Base-by-base conservation (phyloP, 1,140 invertebrate genomes). In the Tribolium madens region DNA sequence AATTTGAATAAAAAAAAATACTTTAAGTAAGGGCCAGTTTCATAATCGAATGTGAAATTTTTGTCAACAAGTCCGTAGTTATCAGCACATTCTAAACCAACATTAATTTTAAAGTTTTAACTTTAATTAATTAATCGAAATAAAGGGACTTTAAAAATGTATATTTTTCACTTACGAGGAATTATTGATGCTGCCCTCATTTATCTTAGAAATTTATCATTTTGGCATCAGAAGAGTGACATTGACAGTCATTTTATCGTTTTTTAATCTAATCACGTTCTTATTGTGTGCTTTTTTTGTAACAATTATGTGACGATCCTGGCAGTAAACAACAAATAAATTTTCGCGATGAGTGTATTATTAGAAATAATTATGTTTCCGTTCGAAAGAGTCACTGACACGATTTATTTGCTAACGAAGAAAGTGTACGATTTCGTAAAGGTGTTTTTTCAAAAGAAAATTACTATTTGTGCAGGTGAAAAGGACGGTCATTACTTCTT, bases 401-500 rank as follows among this genome's bases (percentile, higher is more conserved):
- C 57, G 13, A 33, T 64, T 31, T 33, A 64, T 50, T 75, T 31
- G 18, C 5, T 64, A 5, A 21, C 15, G 60, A 70, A 72, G 31
- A 69, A 64, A 52, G 1, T 50, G 18, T 18, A 42, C 12, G 10
- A 10, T 14, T 64, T 42, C 7, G 6, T 48, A 57, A 57, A n/a
- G 5, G 5, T 64, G 1, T 9, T 53, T 52, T 13, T 76, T 78
- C 1, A 75, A 70, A 75, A 17, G 46, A 13, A 46, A 12, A 26
- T 52, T 72, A 31, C 60, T 71, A 57, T 47, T 0, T 47, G 14
- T 18, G 46, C 14, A 81, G 78, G 68, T 73, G 79, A 83, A 74
- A 91, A 90, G 77, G 91, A 95, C 87, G 95, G 92, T 18, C 90
- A 94, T 85, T 93, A 93, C 85, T 96, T 95, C 86, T 84, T 92